These are phyloP conservation scores for Microhierax caerulescens DNA, from an alignment of 2,797 vertebrate species.

Conservation along the genomic window DNA sequence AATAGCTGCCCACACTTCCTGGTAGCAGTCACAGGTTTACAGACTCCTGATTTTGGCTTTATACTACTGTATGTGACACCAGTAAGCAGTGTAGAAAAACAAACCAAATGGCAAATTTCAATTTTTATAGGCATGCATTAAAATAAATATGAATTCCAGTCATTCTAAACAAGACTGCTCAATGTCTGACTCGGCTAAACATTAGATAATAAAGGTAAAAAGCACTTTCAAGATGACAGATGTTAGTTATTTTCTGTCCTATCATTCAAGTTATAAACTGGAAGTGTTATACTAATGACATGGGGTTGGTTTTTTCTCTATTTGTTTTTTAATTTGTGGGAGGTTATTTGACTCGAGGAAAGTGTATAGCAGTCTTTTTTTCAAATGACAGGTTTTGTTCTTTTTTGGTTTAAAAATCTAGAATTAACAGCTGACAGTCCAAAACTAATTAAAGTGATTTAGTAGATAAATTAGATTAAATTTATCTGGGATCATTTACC, in stretches of 20 bases:
- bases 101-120: neutral
- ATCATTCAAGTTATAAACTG: neutral
- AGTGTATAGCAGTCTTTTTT: neutral
- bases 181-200: neutral
- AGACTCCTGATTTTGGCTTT: neutral
- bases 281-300: neutral
- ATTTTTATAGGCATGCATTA: neutral
- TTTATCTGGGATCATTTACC: conserved; percentile 10
- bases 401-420: neutral
- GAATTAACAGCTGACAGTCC: neutral
- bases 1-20: neutral
- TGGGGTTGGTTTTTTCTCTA: neutral
- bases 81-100: neutral
- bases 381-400: neutral
- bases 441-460: conserved; percentile 25
- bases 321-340: neutral
- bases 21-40: neutral
- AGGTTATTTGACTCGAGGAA: neutral
- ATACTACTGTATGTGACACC: neutral
- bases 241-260: neutral
- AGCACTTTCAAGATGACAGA: neutral
- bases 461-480: conserved; percentile 28
- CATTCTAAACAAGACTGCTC: neutral
- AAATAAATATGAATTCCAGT: conserved; percentile 32
- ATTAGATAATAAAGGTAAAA: neutral